These are phyloP conservation scores for Girardinichthys multiradiatus DNA, from an alignment of 2,113 vertebrate species.

Conservation along the genomic window DNA sequence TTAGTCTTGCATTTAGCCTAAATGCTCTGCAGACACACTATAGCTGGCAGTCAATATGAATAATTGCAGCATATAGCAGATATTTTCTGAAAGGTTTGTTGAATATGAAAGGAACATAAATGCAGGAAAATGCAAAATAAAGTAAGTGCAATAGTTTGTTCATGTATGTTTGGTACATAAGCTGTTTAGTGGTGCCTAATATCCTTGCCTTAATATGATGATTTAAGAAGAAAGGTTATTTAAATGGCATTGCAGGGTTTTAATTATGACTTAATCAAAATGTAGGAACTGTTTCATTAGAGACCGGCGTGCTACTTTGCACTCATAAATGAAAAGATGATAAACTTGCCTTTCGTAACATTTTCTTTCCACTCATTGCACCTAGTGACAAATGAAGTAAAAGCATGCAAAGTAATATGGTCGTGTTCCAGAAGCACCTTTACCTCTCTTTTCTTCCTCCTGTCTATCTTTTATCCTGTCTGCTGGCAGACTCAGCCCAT, in stretches of 20 bases:
- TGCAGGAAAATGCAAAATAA: background rate
- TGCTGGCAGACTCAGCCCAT: background rate
- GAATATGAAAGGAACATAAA: background rate
- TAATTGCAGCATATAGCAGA: background rate
- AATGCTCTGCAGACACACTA: background rate
- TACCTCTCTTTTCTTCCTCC: background rate
- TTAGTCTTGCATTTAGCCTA: background rate
- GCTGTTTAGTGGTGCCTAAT: background rate
- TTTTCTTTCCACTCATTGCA: background rate
- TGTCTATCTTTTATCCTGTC: slow-evolving; percentile 13
- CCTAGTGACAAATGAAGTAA: slow-evolving; percentile 18
- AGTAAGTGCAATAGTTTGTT: background rate
- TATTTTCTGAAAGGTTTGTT: background rate
- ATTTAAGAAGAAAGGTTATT: background rate
- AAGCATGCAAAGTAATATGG: slow-evolving; percentile 2
- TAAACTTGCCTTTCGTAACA: background rate
- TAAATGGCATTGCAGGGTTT: background rate
- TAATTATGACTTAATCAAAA: background rate
- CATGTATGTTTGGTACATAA: background rate
- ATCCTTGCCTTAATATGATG: background rate
- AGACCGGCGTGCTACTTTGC: background rate
- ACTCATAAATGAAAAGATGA: background rate
- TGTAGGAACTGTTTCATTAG: background rate
- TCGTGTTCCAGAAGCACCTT: slow-evolving; percentile 15
- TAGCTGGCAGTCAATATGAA: background rate